A percentile compares a stretch with the other conserved stretches of the same genome.
Evolutionary conservation across 2,797 vertebrate genomes (phyloP).

Genomic region (Tenualosa ilisha): DNA sequence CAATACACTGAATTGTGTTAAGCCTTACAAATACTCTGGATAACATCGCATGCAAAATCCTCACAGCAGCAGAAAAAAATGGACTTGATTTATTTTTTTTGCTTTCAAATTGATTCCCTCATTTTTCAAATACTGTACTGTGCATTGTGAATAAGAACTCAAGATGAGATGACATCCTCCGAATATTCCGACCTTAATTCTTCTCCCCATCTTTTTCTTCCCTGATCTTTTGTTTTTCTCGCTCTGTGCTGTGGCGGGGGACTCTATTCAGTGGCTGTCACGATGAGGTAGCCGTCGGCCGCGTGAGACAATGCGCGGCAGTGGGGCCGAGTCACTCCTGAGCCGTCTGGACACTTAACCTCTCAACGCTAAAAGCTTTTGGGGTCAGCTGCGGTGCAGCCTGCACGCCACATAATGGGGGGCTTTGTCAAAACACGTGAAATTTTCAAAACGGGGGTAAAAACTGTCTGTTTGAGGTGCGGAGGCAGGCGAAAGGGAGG

Average conservation of each 20-base stretch:
- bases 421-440: constrained; percentile 70
- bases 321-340: constrained; percentile 59
- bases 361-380: constrained; percentile 72
- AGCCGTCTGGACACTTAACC: constrained; percentile 73
- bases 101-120: neutral
- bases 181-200: neutral
- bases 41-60: neutral
- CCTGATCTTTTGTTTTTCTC: constrained; percentile 11
- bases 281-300: constrained; percentile 32
- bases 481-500: neutral
- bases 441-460: constrained; percentile 59
- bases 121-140: neutral
- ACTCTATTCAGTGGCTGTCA: constrained; percentile 31
- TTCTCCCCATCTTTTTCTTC: neutral
- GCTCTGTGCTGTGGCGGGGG: neutral
- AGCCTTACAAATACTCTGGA: constrained; percentile 8
- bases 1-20: constrained; percentile 8
- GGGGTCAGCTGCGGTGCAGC: constrained; percentile 68
- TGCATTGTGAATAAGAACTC: neutral
- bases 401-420: constrained; percentile 63
- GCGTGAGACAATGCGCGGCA: constrained; percentile 44
- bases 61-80: neutral
- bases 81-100: neutral
- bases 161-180: neutral
- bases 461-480: constrained; percentile 52